Percentiles rank a stretch among this genome's conserved stretches.
Evolutionary conservation across 1,140 invertebrate species (phyloP).

Genomic region (Eriosoma lanigerum): DNA sequence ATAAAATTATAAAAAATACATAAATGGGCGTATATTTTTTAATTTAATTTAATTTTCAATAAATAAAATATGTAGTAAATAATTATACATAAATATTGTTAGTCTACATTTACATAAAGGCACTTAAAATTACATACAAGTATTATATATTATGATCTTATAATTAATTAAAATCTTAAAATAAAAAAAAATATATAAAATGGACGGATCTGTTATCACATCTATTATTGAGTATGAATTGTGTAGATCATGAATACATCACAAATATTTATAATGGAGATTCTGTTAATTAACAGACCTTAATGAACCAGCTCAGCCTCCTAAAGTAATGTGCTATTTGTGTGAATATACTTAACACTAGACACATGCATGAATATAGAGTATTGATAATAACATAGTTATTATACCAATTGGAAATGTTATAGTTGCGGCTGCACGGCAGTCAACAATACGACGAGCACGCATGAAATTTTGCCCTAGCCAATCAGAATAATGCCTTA

Average conservation of each 20-base stretch:
- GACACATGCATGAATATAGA: neutral
- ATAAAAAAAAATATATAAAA: neutral
- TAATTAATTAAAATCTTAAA: slow-evolving; percentile 13
- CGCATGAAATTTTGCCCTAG: slow-evolving; percentile 75
- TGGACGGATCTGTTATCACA: slow-evolving; percentile 8
- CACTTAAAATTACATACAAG: neutral
- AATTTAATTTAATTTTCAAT: too few relatives aligned
- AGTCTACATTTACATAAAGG: too few relatives aligned
- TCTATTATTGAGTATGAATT: neutral
- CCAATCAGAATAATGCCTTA: slow-evolving; percentile 70
- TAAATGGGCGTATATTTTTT: too few relatives aligned
- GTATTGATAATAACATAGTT: slow-evolving; percentile 18
- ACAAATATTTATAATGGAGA: neutral
- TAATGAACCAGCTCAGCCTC: neutral
- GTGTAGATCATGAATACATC: neutral
- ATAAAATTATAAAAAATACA: too few relatives aligned
- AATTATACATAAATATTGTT: too few relatives aligned
- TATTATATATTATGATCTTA: slow-evolving; percentile 2
- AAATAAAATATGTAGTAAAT: too few relatives aligned
- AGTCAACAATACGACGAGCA: slow-evolving; percentile 76
- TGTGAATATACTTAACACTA: neutral
- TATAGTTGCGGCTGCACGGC: slow-evolving; percentile 63
- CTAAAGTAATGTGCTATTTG: neutral
- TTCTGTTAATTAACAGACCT: neutral
- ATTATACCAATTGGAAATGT: neutral